These are phyloP conservation scores for Pectinophora gossypiella DNA, from an alignment of 1,140 invertebrate species.

Conservation along the genomic window DNA sequence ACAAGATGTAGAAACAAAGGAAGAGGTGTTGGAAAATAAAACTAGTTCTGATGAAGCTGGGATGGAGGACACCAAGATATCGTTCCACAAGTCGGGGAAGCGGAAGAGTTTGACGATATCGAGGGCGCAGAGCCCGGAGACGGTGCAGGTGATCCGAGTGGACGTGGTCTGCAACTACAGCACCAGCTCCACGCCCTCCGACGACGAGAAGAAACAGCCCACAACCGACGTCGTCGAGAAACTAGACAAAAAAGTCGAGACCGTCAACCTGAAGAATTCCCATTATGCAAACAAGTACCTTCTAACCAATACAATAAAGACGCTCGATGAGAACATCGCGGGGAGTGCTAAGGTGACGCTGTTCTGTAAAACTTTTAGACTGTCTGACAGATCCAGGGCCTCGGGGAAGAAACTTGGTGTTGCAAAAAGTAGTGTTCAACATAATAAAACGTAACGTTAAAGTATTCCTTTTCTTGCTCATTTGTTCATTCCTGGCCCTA, in stretches of 20 bases:
- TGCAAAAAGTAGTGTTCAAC: too few species aligned
- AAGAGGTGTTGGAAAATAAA: slow-evolving; percentile 8
- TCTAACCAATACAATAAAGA: slow-evolving; percentile 53
- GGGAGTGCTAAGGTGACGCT: slow-evolving; percentile 58
- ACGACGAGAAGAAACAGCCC: slow-evolving; percentile 40
- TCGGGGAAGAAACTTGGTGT: too few species aligned
- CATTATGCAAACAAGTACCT: slow-evolving; percentile 52
- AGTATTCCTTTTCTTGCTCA: too few species aligned
- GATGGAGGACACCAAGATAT: slow-evolving; percentile 41
- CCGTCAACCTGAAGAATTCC: slow-evolving; percentile 26
- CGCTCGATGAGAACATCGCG: slow-evolving; percentile 49
- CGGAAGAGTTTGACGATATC: slow-evolving; percentile 68
- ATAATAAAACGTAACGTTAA: too few species aligned
- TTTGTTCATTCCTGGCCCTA: too few species aligned
- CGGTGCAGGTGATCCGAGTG: slow-evolving; percentile 67
- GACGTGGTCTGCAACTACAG: slow-evolving; percentile 62
- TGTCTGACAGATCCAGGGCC: slow-evolving; percentile 44
- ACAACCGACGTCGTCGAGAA: slow-evolving; percentile 6
- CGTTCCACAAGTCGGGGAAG: slow-evolving; percentile 56
- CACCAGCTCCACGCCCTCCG: slow-evolving; percentile 33
- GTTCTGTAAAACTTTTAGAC: slow-evolving; percentile 61
- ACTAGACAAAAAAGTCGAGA: slow-evolving; percentile 24
- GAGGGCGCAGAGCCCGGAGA: slow-evolving; percentile 61
- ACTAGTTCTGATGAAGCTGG: slow-evolving; percentile 15
- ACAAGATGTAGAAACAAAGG: slow-evolving; percentile 12